Evolutionary conservation across 2,797 vertebrate species (phyloP).

Genomic region (Schizothorax lantsangensis): DNA sequence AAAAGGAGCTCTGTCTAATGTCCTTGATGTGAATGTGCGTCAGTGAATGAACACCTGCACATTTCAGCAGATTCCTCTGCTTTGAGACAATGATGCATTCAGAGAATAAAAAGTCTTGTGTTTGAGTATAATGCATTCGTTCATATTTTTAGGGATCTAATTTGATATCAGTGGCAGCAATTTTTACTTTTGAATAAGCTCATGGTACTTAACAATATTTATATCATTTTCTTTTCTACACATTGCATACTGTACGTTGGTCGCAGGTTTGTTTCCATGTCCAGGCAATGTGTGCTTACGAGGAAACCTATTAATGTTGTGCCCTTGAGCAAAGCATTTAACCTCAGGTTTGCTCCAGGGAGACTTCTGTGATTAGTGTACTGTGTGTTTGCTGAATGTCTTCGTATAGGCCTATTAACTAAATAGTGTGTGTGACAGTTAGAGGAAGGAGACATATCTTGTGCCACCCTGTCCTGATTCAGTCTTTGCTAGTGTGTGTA

Average conservation of each 20-base stretch:
- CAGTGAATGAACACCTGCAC: constrained; percentile 13
- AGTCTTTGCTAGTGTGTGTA: constrained; percentile 19
- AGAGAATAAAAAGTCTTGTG: constrained; percentile 1
- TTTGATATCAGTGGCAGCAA: not conserved
- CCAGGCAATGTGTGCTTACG: too few species aligned
- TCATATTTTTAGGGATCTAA: not conserved
- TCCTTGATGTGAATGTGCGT: constrained; percentile 11
- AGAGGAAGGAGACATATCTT: not conserved
- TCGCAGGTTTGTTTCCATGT: not conserved
- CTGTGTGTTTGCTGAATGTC: not conserved
- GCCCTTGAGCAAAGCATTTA: constrained; percentile 26
- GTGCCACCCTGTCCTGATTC: not conserved
- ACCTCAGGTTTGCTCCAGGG: constrained; percentile 21
- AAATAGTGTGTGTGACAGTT: not conserved
- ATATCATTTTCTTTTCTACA: not conserved
- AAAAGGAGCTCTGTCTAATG: constrained; percentile 15
- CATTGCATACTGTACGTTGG: not conserved
- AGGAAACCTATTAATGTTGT: constrained; percentile 16
- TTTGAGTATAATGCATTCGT: not conserved
- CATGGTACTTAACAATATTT: not conserved
- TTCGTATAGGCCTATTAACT: not conserved
- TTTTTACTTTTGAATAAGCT: not conserved
- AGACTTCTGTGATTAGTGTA: not conserved
- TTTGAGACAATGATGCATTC: constrained; percentile 16
- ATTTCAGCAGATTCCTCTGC: not conserved